Evolutionary conservation across 1,140 invertebrate species (phyloP), one percentile per base, ranked within the genome.

Genomic region (Wiebesia pumilae): DNA sequence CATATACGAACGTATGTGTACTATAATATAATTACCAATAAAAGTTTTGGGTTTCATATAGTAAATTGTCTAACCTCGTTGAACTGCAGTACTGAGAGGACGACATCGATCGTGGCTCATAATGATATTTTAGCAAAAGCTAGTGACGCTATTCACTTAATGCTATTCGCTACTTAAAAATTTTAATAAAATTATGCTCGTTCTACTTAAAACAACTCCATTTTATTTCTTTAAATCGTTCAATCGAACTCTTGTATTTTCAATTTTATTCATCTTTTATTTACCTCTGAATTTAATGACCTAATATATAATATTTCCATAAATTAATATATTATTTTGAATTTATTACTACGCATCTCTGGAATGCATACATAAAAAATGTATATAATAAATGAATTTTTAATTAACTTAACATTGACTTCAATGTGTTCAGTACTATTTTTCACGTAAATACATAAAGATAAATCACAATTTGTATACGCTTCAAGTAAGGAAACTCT

Each of bases 131-230:
- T 89, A 88, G 67, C 80, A 90, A 91, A 92, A 89, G 91, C 91
- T 90, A 90, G 91, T 88, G 83, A 88, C 88, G 88, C 89, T 89
- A 91, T 91, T 92, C 91, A 85, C 90, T 90, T 92, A 92, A 93
- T 92, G 91, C 89, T 88, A 91, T 92, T 92, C 89, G 84, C 88
- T 90, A 91, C 89, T 92, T 92, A 91, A 91, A 92, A 91, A 92
- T 91, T 92, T 92, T 91, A 92, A 92, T 92, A 91, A 91, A 91
- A 91, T 91, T 91, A 88, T 35, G 33, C 62, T 47, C 80, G n/a
- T 16, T 47, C 65, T 43, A 38, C 6, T n/a, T 10, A 47, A 81
- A 81, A 81, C 33, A 47, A 1, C 33, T 47, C 10, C n/a, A 69
- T 65, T 69, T 81, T 69, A 81, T 81, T 81, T n/a, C 24, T 67